phyloP scores from a whole-genome alignment of 2,113 vertebrate species.

The Glaucidium brasilianum region DNA sequence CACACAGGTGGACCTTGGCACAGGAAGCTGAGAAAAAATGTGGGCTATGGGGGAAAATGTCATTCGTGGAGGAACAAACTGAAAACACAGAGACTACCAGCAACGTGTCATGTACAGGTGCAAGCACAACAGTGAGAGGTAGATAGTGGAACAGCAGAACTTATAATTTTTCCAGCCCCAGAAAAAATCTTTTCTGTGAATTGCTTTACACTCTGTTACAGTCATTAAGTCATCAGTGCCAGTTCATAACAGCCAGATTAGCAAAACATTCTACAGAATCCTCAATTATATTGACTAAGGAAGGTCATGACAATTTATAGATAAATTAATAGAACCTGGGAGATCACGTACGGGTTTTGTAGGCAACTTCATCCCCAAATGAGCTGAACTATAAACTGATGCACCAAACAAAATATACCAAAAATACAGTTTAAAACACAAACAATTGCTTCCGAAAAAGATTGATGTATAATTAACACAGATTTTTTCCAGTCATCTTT shows the following conservation, averaged over 20 bases:
- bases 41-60: background rate
- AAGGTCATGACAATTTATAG: background rate
- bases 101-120: background rate
- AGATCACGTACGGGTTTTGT: background rate
- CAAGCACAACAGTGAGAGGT: background rate
- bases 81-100: background rate
- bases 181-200: background rate
- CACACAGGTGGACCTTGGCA: background rate
- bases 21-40: background rate
- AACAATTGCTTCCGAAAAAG: background rate
- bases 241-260: background rate
- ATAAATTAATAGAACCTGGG: background rate
- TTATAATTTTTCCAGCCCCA: background rate
- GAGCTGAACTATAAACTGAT: background rate
- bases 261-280: background rate
- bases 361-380: background rate
- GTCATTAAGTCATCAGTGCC: slow-evolving; percentile 1
- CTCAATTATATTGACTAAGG: background rate
- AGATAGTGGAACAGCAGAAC: background rate
- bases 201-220: background rate
- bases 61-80: background rate
- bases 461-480: background rate
- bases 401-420: fast-evolving
- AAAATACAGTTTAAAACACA: background rate
- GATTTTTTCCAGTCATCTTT: background rate